A percentile compares a stretch with the other conserved stretches of the same genome.
phyloP scores from a whole-genome alignment of 2,888 invertebrate genomes.

The Cantharis rufa region DNA sequence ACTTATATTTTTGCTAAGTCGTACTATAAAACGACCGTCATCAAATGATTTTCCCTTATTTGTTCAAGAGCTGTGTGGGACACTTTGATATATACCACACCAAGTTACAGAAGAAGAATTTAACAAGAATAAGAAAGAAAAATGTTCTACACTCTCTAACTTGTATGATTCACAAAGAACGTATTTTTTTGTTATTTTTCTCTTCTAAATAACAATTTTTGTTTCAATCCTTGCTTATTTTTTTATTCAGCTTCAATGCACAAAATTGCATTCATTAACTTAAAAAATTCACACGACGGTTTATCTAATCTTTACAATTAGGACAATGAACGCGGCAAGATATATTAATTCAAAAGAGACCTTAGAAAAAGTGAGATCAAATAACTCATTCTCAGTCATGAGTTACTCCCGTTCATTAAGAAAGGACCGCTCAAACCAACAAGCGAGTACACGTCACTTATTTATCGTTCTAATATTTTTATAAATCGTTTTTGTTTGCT shows the following conservation, averaged over 20 bases:
- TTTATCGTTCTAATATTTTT: slow-evolving; percentile 39
- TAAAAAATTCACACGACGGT: background rate
- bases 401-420: slow-evolving; percentile 36
- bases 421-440: slow-evolving; percentile 24
- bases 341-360: slow-evolving; percentile 7
- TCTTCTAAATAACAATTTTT: slow-evolving; percentile 21
- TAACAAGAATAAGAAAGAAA: slow-evolving; percentile 32
- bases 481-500: slow-evolving; percentile 35
- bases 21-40: slow-evolving; percentile 30
- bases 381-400: slow-evolving; percentile 27
- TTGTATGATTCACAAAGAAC: slow-evolving; percentile 24
- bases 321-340: slow-evolving; percentile 11
- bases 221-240: background rate
- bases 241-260: background rate
- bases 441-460: slow-evolving; percentile 30
- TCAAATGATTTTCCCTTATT: slow-evolving; percentile 45
- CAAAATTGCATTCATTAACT: background rate
- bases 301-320: slow-evolving; percentile 7
- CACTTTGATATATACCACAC: slow-evolving; percentile 46
- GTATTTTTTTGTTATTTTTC: slow-evolving; percentile 20
- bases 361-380: slow-evolving; percentile 18
- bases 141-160: slow-evolving; percentile 31
- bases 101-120: slow-evolving; percentile 39
- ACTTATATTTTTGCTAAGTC: background rate
- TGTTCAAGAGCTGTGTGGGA: slow-evolving; percentile 46